phyloP scores from a whole-genome alignment of 2,113 vertebrate species.

The Neopipo cinnamomea region DNA sequence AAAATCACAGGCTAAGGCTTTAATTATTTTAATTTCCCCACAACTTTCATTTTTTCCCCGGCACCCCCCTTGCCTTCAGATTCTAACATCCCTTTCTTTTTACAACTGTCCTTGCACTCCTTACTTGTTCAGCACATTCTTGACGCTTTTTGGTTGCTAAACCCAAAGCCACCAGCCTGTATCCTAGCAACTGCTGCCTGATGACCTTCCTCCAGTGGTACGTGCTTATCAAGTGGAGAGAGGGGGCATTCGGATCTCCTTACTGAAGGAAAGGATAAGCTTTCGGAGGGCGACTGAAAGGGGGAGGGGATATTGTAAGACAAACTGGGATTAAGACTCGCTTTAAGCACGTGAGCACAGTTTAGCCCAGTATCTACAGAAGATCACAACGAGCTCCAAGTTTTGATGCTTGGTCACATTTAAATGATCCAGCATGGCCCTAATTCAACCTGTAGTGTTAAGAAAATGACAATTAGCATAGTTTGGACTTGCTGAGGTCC shows the following conservation, averaged over 20 bases:
- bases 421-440: background rate
- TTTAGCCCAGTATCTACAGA: background rate
- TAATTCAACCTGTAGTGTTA: background rate
- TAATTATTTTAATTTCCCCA: background rate
- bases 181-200: slow-evolving; percentile 58
- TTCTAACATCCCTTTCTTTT: background rate
- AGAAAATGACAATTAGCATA: background rate
- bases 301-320: background rate
- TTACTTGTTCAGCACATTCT: slow-evolving; percentile 33
- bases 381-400: background rate
- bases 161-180: background rate
- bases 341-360: background rate
- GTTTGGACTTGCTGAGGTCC: background rate
- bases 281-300: background rate
- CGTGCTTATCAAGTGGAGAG: slow-evolving; percentile 32
- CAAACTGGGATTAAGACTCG: background rate
- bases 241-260: background rate
- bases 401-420: background rate
- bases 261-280: background rate
- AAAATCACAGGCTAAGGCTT: background rate
- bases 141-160: slow-evolving; percentile 22
- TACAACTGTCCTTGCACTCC: background rate
- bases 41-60: background rate
- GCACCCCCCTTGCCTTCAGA: background rate
- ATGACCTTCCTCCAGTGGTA: slow-evolving; percentile 22